Conservation (phyloP, 1,140 invertebrate species). For the Nasonia longicornis region DNA sequence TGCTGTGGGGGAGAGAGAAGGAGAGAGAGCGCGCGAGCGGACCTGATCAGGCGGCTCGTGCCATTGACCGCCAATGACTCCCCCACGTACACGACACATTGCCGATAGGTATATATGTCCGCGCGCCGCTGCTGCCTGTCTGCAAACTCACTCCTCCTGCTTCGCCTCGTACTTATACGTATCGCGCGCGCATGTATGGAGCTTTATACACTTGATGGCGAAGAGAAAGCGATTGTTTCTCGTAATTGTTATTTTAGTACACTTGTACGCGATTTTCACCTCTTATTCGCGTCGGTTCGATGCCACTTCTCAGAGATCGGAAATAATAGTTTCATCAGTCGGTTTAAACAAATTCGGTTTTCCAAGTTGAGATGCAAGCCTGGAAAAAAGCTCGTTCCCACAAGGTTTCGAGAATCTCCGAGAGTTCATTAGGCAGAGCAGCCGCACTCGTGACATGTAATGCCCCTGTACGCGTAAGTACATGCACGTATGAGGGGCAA, state of each 20-base stretch:
- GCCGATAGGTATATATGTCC: slow-evolving; percentile 47
- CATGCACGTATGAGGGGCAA: not conserved
- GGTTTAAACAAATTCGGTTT: too few relatives aligned
- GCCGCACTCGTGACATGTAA: not conserved
- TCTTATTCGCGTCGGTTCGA: too few relatives aligned
- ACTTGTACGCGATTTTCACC: not conserved
- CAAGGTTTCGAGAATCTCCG: not conserved
- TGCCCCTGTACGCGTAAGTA: not conserved
- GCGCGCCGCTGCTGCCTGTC: slow-evolving; percentile 36
- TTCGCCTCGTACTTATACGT: not conserved
- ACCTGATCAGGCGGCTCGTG: slow-evolving; percentile 63
- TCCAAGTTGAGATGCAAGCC: too few relatives aligned
- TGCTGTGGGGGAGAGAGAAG: not conserved
- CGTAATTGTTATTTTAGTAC: not conserved
- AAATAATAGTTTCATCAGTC: too few relatives aligned
- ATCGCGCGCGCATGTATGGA: not conserved
- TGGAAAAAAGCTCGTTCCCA: not conserved
- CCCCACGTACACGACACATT: slow-evolving; percentile 59
- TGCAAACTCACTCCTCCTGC: slow-evolving; percentile 9
- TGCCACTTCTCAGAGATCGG: too few relatives aligned
- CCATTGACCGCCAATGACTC: slow-evolving; percentile 69
- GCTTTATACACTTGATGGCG: not conserved
- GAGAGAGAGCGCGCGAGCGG: slow-evolving; percentile 40
- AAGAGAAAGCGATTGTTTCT: not conserved
- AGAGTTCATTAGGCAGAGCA: not conserved